These are phyloP conservation scores for Martes martes DNA, from an alignment of 2,113 vertebrate species.

Conservation along the genomic window DNA sequence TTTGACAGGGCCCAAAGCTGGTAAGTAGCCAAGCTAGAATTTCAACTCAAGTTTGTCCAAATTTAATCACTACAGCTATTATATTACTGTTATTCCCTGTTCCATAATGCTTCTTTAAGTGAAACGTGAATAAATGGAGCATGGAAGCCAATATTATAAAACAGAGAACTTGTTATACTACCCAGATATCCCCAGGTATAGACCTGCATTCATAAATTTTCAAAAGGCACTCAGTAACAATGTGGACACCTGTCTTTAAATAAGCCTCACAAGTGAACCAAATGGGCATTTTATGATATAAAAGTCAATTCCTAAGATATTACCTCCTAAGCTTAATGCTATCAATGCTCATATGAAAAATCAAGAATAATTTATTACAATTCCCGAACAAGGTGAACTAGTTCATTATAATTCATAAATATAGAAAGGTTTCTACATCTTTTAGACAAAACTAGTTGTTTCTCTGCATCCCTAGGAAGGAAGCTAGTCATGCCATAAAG, in stretches of 20 bases:
- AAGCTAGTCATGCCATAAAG: background rate
- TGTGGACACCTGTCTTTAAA: background rate
- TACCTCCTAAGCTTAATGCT: background rate
- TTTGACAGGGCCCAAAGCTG: background rate
- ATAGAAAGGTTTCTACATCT: background rate
- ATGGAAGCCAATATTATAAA: background rate
- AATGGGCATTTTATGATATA: background rate
- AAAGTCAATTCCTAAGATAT: background rate
- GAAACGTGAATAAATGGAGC: background rate
- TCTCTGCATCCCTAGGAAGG: background rate
- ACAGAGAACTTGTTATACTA: background rate
- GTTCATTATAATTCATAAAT: slow-evolving; percentile 26
- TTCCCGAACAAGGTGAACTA: background rate
- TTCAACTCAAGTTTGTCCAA: background rate
- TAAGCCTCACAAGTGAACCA: background rate
- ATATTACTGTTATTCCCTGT: background rate
- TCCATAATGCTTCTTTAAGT: background rate
- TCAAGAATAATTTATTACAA: slow-evolving; percentile 12
- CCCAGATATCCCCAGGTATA: background rate
- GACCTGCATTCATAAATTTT: background rate
- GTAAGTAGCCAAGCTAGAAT: background rate
- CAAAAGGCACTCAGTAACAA: background rate
- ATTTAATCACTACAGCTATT: background rate
- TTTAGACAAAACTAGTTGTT: background rate
- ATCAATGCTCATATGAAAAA: background rate